Conservation (phyloP, 2,888 invertebrate genomes). For the Spicauda simplicius region DNA sequence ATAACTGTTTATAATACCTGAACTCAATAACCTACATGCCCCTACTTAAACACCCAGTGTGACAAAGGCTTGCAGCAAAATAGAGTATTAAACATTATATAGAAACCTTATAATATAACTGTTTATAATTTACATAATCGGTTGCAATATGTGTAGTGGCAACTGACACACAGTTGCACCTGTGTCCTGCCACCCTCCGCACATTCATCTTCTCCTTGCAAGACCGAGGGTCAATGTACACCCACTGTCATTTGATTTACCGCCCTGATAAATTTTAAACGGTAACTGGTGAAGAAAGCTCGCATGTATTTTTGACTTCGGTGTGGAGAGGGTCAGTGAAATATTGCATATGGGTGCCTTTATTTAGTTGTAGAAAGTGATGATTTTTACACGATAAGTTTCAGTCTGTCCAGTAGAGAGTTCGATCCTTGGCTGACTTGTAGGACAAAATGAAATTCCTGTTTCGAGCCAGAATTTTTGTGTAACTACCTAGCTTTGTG, state of each 20-base stretch:
- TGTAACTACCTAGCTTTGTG: too few species aligned
- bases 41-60: too few species aligned
- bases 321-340: background rate
- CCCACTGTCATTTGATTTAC: conserved; percentile 41
- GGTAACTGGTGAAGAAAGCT: conserved; percentile 32
- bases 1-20: conserved; percentile 1
- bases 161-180: conserved; percentile 38
- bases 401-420: background rate
- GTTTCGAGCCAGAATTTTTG: too few species aligned
- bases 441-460: too few species aligned
- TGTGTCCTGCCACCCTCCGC: conserved; percentile 37
- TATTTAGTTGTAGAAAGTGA: background rate
- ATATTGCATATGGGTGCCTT: background rate
- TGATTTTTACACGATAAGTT: background rate
- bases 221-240: conserved; percentile 41
- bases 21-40: too few species aligned
- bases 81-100: too few species aligned
- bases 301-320: conserved; percentile 18
- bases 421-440: too few species aligned
- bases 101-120: background rate
- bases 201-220: conserved; percentile 37
- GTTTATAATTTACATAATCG: conserved; percentile 7
- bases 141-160: conserved; percentile 11
- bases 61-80: too few species aligned
- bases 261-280: conserved; percentile 37